These are phyloP conservation scores for Trinectes maculatus DNA, from an alignment of 2,113 vertebrate genomes.

Conservation along the genomic window DNA sequence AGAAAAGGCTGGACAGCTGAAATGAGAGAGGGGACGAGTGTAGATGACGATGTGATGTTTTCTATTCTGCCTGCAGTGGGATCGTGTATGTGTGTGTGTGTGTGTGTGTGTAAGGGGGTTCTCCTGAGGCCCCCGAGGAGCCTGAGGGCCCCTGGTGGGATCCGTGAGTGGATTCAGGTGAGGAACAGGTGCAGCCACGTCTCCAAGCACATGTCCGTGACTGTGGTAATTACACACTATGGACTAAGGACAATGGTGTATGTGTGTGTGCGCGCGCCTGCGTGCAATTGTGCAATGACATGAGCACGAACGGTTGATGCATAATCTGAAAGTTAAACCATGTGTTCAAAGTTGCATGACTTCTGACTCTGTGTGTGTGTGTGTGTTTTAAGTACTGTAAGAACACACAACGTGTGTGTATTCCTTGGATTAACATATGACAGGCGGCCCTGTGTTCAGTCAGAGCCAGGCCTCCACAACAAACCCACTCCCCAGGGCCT, in stretches of 20 bases:
- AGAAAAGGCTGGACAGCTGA: slow-evolving; percentile 60
- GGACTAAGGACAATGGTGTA: slow-evolving; percentile 5
- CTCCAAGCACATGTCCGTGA: slow-evolving; percentile 13
- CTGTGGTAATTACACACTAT: slow-evolving; percentile 2
- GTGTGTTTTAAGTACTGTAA: slow-evolving; percentile 16
- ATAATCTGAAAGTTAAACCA: slow-evolving; percentile 11
- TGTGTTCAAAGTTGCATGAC: neutral
- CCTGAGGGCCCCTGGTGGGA: slow-evolving; percentile 50
- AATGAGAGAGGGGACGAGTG: slow-evolving; percentile 56
- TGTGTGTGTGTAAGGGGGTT: slow-evolving; percentile 12
- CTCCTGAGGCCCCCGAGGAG: slow-evolving; percentile 72
- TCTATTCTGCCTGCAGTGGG: slow-evolving; percentile 48
- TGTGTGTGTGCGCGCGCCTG: neutral
- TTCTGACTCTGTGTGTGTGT: neutral
- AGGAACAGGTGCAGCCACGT: slow-evolving; percentile 62
- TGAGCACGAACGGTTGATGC: neutral
- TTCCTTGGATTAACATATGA: slow-evolving; percentile 62
- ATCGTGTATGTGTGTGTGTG: slow-evolving; percentile 22
- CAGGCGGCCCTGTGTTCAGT: slow-evolving; percentile 55
- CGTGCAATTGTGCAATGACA: no score
- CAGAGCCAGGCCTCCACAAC: slow-evolving; percentile 44
- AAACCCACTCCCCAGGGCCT: slow-evolving; percentile 50
- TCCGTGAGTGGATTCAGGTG: slow-evolving; percentile 56
- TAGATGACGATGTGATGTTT: slow-evolving; percentile 71
- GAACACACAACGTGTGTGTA: slow-evolving; percentile 27